Evolutionary conservation across 2,797 vertebrate species (phyloP).

Genomic region (Pogoniulus pusillus): DNA sequence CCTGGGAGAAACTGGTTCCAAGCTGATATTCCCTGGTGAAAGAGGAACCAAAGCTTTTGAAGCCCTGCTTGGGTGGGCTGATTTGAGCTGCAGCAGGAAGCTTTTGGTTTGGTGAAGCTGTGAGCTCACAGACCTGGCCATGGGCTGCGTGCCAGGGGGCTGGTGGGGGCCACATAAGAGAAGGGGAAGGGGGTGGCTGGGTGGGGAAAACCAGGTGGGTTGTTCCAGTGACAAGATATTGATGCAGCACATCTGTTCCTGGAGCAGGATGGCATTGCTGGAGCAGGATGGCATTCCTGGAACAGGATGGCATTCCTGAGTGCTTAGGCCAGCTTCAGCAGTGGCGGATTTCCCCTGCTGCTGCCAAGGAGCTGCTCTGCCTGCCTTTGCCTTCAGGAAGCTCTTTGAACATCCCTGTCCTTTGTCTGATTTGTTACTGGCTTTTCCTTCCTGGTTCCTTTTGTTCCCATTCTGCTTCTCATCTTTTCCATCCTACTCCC

Average conservation of each 20-base stretch:
- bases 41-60: background rate
- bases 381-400: background rate
- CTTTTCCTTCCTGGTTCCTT: background rate
- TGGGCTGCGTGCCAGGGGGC: fast-evolving
- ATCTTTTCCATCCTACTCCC: background rate
- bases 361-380: background rate
- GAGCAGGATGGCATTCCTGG: background rate
- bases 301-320: background rate
- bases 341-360: background rate
- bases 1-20: background rate
- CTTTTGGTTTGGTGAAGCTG: background rate
- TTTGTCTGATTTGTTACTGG: background rate
- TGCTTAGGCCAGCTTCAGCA: background rate
- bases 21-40: background rate
- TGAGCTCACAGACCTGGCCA: background rate
- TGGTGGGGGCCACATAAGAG: background rate
- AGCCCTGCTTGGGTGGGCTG: background rate
- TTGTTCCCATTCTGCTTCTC: background rate
- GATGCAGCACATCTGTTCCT: background rate
- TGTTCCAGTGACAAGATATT: background rate
- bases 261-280: too few species aligned
- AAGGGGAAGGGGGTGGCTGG: background rate
- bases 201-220: background rate
- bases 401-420: background rate
- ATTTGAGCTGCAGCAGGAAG: background rate